phyloP scores from a whole-genome alignment of 2,888 invertebrate species.

The Linnaemya vulpina region DNA sequence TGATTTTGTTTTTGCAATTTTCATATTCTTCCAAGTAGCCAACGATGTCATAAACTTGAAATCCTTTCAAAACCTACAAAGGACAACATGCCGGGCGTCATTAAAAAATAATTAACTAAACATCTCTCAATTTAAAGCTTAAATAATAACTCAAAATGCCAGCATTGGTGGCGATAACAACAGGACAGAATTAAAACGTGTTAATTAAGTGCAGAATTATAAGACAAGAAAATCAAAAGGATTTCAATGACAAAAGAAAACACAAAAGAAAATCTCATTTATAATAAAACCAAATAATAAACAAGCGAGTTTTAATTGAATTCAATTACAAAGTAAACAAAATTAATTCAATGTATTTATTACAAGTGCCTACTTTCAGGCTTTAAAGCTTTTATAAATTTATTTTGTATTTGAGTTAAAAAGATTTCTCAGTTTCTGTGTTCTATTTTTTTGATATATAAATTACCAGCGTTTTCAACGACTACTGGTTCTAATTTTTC shows the following conservation, averaged over 20 bases:
- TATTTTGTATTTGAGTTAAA: background rate
- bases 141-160: background rate
- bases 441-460: background rate
- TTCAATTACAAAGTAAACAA: conserved; percentile 4
- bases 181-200: background rate
- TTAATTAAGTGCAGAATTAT: background rate
- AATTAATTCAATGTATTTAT: background rate
- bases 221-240: background rate
- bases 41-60: background rate
- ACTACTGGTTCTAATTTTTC: background rate
- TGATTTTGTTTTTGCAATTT: background rate
- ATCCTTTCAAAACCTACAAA: background rate
- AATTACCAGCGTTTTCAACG: background rate
- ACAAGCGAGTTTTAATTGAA: background rate
- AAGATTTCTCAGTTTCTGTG: background rate
- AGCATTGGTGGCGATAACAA: background rate
- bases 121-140: background rate
- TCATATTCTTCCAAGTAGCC: background rate
- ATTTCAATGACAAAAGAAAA: background rate
- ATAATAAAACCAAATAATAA: background rate
- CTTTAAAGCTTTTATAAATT: background rate
- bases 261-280: background rate
- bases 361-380: background rate
- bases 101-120: conserved; percentile 6
- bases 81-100: background rate